A percentile compares a stretch with the other conserved stretches of the same genome.
phyloP scores from a whole-genome alignment of 2,797 vertebrate genomes.

The Onychomys torridus region DNA sequence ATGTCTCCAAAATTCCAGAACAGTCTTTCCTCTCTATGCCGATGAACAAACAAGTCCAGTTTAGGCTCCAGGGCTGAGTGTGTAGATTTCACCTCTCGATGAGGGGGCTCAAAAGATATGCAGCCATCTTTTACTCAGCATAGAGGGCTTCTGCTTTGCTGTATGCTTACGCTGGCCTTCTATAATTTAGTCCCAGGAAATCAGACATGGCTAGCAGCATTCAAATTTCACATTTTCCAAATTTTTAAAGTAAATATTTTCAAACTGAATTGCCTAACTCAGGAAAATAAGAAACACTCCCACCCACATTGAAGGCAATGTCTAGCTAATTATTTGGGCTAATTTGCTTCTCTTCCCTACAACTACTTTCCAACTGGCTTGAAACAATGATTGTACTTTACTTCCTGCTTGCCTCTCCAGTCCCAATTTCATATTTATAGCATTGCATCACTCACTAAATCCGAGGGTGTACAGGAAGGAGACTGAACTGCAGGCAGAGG shows the following conservation, averaged over 20 bases:
- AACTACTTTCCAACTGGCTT: background rate
- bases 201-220: background rate
- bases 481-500: background rate
- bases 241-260: conserved; percentile 6
- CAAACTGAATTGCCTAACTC: conserved; percentile 35
- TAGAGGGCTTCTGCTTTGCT: background rate
- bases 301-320: background rate
- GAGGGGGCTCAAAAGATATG: background rate
- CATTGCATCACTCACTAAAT: background rate
- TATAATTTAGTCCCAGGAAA: background rate
- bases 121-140: background rate
- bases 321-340: background rate
- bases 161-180: background rate
- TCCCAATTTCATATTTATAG: background rate
- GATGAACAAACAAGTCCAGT: background rate
- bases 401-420: conserved; percentile 7
- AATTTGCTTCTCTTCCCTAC: background rate
- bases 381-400: background rate
- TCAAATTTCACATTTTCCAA: conserved; percentile 23
- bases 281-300: background rate
- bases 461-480: background rate
- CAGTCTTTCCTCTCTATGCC: background rate
- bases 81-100: background rate
- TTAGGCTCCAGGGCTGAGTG: background rate
- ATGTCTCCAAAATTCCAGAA: background rate